Evolutionary conservation across 2,888 invertebrate species (phyloP).

Genomic region (Leptothorax acervorum): DNA sequence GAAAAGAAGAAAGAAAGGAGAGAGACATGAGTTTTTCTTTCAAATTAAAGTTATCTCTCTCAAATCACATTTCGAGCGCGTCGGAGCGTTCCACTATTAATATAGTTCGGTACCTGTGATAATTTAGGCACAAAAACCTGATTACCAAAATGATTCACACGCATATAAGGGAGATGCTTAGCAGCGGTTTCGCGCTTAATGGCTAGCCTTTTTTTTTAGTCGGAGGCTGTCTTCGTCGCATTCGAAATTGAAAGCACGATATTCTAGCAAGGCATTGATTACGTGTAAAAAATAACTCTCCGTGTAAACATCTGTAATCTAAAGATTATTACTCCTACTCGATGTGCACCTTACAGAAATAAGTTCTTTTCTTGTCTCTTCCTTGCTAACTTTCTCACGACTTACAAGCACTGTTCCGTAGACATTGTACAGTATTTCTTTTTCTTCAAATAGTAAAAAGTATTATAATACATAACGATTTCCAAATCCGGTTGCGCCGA

Average conservation of each 20-base stretch:
- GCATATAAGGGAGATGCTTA: conserved; percentile 21
- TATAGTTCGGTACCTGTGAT: conserved; percentile 40
- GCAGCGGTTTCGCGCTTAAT: neutral
- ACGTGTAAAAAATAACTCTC: conserved; percentile 77
- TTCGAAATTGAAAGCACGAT: conserved; percentile 60
- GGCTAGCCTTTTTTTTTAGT: neutral
- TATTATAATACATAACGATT: conserved; percentile 25
- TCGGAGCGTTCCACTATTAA: conserved; percentile 10
- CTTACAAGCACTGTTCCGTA: neutral
- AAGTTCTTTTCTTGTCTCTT: conserved; percentile 3
- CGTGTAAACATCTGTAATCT: conserved; percentile 50
- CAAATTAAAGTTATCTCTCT: neutral
- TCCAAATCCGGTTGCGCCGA: neutral
- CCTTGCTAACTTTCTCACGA: conserved; percentile 19
- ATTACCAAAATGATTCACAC: conserved; percentile 52
- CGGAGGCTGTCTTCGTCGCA: conserved; percentile 27
- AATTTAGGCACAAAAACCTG: conserved; percentile 69
- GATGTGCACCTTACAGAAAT: conserved; percentile 47
- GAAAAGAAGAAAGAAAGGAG: neutral
- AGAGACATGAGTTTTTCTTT: neutral
- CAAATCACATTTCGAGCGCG: neutral
- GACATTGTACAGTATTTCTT: conserved; percentile 4
- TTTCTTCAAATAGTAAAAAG: conserved; percentile 13
- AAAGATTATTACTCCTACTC: conserved; percentile 39
- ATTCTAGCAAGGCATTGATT: conserved; percentile 75